Evolutionary conservation across 2,888 invertebrate genomes (phyloP), one percentile per base, ranked within the genome.

Genomic region (Drosophila borealis): DNA sequence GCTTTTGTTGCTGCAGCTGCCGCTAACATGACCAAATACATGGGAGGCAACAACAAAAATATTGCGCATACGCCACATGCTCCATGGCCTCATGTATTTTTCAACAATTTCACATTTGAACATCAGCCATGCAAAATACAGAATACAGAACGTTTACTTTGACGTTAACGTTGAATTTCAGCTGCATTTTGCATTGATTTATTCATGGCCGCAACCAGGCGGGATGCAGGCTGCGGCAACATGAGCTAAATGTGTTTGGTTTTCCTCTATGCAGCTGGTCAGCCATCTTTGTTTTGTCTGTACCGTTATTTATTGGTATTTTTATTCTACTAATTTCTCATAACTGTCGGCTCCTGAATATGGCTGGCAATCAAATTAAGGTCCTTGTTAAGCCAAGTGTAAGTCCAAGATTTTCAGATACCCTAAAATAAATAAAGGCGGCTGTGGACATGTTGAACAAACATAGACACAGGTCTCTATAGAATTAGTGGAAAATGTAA

Each of bases 1-100:
- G 84, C 77, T 74, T 80, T 86, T 81, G 70, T 74, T 74, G 74
- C 37, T 74, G 76, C 82, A 86, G 74, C 81, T 86, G 86, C 74
- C 79, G 75, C 80, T 65, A 70, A 71, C 61, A 66, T 59, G 50
- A 11, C 50, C 42, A 48, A 46, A 33, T 29, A 61, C 37, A 49
- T 50, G 51, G 25, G 34, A 50, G 29, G 2, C 51, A 55, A 50
- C 39, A 56, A 67, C 81, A 82, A 82, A 82, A 78, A 83, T 68
- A 83, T 83, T 78, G 77, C 81, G 81, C 86, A 83, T 83, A 86
- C 86, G 83, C 81, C 86, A 70, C 81, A 74, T 83, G 79, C 56
- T 50, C 68, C 21, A 39, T 11, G 45, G 36, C 42, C 21, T 70
- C 67, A 77, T 78, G 54, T 63, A 77, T 77, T 45, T 77, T 78